Conservation (phyloP, 2,888 invertebrate species). For the Adineta ricciae region DNA sequence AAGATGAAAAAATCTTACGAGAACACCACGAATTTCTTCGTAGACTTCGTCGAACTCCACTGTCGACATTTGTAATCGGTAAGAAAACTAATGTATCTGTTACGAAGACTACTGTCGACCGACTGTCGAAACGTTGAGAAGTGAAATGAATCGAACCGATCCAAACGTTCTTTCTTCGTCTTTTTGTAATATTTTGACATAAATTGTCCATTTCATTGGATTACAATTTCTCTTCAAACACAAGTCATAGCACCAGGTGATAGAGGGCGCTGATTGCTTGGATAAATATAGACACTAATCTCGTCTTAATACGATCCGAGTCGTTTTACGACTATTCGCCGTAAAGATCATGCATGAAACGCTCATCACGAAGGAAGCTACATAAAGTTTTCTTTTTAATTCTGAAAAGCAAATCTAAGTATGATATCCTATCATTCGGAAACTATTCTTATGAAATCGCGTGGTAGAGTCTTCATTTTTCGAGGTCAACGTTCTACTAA, state of each 20-base stretch:
- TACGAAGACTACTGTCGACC: background rate
- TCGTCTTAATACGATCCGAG: too few species aligned
- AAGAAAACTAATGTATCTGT: background rate
- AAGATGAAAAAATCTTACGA: constrained; percentile 17
- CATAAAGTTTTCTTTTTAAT: too few species aligned
- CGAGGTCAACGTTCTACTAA: too few species aligned
- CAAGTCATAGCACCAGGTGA: background rate
- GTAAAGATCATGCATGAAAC: too few species aligned
- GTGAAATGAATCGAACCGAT: background rate
- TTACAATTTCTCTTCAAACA: background rate
- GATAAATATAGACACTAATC: background rate
- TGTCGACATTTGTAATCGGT: background rate
- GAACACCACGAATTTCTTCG: constrained; percentile 30
- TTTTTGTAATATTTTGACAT: background rate
- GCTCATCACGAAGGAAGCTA: too few species aligned
- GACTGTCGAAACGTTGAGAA: background rate
- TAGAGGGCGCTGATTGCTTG: background rate
- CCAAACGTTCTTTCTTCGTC: background rate
- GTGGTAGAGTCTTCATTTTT: too few species aligned
- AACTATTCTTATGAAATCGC: too few species aligned
- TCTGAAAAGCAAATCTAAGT: too few species aligned
- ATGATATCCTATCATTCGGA: too few species aligned
- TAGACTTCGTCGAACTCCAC: constrained; percentile 31
- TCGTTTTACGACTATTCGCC: too few species aligned
- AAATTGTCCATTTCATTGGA: background rate